phyloP scores from a whole-genome alignment of 64 coral and sea anemone species.

The Montipora sp. region DNA sequence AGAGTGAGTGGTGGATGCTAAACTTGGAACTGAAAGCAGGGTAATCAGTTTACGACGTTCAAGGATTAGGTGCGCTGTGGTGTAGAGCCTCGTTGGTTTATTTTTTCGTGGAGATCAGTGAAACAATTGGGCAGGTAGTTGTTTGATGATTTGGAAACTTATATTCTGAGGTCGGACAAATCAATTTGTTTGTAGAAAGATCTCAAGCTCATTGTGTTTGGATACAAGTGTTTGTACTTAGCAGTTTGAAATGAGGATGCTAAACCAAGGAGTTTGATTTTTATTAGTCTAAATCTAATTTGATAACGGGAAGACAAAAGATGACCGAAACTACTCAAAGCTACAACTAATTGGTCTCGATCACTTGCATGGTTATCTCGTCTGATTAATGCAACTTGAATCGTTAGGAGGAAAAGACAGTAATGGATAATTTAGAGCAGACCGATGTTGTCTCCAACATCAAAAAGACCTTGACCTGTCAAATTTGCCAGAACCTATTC shows the following conservation, averaged over 20 bases:
- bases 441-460: constrained; percentile 42
- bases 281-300: neutral
- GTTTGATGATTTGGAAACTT: neutral
- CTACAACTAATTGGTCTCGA: neutral
- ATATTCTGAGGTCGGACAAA: neutral
- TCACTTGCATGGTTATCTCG: neutral
- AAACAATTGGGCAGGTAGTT: neutral
- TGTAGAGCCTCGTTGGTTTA: too few relatives aligned
- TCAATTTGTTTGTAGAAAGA: neutral
- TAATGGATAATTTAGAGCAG: neutral
- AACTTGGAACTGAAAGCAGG: neutral
- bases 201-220: neutral
- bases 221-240: neutral
- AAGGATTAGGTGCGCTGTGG: neutral
- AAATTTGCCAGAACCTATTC: constrained; percentile 35
- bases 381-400: neutral
- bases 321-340: neutral
- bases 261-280: neutral
- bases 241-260: neutral
- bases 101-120: neutral
- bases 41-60: neutral
- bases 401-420: neutral
- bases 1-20: neutral
- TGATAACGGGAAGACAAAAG: neutral
- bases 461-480: constrained; percentile 67